phyloP scores from a whole-genome alignment of 2,113 vertebrate species.

The Eulemur rufifrons region DNA sequence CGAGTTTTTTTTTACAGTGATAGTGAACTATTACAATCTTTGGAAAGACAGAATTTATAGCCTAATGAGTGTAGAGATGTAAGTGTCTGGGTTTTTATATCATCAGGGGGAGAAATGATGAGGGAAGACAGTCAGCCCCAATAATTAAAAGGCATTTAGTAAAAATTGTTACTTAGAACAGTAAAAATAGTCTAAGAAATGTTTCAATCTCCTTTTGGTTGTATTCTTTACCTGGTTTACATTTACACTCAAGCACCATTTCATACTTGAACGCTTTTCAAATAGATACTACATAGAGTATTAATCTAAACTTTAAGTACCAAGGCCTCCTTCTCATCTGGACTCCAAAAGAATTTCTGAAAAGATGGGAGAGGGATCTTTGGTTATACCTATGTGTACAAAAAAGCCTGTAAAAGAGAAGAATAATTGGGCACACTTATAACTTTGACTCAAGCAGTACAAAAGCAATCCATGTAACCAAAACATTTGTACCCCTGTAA shows the following conservation, averaged over 20 bases:
- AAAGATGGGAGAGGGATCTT: background rate
- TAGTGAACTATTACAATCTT: background rate
- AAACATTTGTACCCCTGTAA: too few species aligned
- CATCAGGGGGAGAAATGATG: background rate
- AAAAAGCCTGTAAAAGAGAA: background rate
- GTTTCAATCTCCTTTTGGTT: background rate
- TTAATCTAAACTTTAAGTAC: background rate
- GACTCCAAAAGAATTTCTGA: conserved; percentile 12
- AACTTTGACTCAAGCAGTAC: too few species aligned
- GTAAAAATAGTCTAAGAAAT: background rate
- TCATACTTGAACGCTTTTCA: background rate
- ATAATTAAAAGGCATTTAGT: conserved; percentile 6
- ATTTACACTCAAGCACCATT: background rate
- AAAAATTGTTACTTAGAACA: too few species aligned
- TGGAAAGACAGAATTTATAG: background rate
- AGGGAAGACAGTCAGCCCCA: background rate
- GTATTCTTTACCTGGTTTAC: background rate
- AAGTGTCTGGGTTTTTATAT: background rate
- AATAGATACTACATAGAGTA: background rate
- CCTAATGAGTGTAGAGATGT: background rate
- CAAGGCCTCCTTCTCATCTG: background rate
- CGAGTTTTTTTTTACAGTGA: background rate
- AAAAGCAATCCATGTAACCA: too few species aligned
- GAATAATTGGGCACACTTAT: background rate
- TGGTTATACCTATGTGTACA: background rate